These are phyloP conservation scores for Felis chaus DNA, from an alignment of 2,113 vertebrate genomes.

Conservation along the genomic window DNA sequence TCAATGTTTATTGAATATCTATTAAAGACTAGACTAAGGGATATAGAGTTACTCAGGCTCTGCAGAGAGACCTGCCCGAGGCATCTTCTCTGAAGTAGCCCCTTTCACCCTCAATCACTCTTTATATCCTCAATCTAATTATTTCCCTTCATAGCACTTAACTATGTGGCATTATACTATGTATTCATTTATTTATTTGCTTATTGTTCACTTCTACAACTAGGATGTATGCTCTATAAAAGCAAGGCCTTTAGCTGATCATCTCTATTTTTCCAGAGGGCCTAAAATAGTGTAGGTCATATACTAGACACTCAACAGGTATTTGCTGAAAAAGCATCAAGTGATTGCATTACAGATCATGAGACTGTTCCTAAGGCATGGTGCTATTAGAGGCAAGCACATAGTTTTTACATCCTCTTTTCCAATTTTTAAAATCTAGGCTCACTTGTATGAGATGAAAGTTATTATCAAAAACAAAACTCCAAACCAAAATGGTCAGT, in stretches of 20 bases:
- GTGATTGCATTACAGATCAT: neutral
- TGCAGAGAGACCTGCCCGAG: neutral
- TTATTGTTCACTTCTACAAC: neutral
- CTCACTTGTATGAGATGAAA: neutral
- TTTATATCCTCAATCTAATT: neutral
- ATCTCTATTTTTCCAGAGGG: neutral
- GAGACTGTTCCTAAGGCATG: neutral
- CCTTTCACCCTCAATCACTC: neutral
- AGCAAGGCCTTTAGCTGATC: neutral
- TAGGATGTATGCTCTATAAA: neutral
- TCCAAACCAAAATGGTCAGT: slow-evolving; percentile 2
- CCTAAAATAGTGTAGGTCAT: neutral
- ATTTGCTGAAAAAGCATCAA: neutral
- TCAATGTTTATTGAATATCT: neutral
- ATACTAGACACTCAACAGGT: neutral
- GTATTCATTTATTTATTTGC: neutral
- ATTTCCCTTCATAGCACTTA: neutral
- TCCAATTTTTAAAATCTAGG: neutral
- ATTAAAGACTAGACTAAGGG: neutral
- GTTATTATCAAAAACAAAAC: slow-evolving; percentile 22
- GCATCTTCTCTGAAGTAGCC: neutral
- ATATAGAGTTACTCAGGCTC: neutral
- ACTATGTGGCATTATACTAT: neutral
- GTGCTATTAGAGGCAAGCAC: neutral
- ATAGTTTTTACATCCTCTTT: neutral